Evolutionary conservation across 1,140 invertebrate genomes (phyloP).

Genomic region (Magallana angulata): DNA sequence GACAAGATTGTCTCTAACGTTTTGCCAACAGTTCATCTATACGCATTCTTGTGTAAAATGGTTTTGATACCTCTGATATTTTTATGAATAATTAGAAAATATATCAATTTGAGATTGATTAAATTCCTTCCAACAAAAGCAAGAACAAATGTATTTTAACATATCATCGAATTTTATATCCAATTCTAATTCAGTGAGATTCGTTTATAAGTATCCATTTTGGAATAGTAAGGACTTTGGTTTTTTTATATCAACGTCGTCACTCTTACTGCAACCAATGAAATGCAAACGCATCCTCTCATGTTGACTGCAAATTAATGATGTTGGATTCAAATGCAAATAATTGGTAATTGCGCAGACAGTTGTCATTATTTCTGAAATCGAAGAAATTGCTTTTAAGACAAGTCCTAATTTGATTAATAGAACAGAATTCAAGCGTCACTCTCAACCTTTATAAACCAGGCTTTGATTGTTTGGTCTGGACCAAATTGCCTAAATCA

Average conservation of each 20-base stretch:
- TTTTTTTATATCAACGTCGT: too few relatives aligned
- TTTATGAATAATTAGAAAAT: too few relatives aligned
- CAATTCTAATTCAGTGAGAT: too few relatives aligned
- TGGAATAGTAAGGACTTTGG: too few relatives aligned
- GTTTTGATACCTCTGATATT: too few relatives aligned
- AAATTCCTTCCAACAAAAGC: too few relatives aligned
- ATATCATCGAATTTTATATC: too few relatives aligned
- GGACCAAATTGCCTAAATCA: conserved; percentile 15
- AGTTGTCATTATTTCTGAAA: not conserved
- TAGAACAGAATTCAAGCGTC: not conserved
- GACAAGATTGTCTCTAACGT: not conserved
- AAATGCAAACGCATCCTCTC: not conserved
- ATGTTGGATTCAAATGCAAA: conserved; percentile 11
- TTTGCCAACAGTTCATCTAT: not conserved
- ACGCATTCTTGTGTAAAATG: too few relatives aligned
- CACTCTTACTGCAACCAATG: too few relatives aligned
- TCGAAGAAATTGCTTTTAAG: conserved; percentile 18
- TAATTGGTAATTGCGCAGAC: conserved; percentile 1
- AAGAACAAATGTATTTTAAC: too few relatives aligned
- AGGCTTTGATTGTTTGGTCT: not conserved
- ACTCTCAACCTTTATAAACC: not conserved
- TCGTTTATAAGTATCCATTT: too few relatives aligned
- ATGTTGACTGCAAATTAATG: not conserved
- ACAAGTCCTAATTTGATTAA: conserved; percentile 4
- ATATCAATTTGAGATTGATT: too few relatives aligned